Percentiles rank a stretch among this genome's conserved stretches.
These are phyloP conservation scores for Diplodus puntazzo DNA, from an alignment of 2,797 vertebrate species.

Conservation along the genomic window DNA sequence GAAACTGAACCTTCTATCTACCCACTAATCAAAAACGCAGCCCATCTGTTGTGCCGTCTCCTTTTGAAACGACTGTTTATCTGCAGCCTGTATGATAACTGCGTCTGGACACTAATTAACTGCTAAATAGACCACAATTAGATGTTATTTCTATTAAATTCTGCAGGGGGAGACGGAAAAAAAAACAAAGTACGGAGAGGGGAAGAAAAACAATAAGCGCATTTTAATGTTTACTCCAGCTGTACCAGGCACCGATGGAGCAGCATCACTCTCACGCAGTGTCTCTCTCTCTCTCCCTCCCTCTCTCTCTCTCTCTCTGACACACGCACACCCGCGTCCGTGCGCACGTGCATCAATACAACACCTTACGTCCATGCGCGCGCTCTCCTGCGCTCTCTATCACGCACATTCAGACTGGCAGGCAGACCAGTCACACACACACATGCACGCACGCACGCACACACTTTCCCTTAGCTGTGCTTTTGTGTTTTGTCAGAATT, in stretches of 20 bases:
- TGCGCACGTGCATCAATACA: conserved; percentile 71
- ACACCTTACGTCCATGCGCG: conserved; percentile 59
- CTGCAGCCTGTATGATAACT: conserved; percentile 83
- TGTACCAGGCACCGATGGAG: conserved; percentile 61
- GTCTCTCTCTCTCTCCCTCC: conserved; percentile 44
- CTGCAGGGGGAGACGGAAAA: conserved; percentile 19
- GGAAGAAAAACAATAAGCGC: conserved; percentile 58
- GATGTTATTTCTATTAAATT: conserved; percentile 78
- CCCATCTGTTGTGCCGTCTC: conserved; percentile 87
- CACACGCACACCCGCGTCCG: conserved; percentile 55
- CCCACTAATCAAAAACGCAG: conserved; percentile 87
- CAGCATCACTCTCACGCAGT: conserved; percentile 59
- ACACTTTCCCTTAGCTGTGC: conserved; percentile 95
- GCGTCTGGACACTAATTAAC: conserved; percentile 84
- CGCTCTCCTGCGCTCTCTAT: conserved; percentile 55
- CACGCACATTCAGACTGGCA: conserved; percentile 73
- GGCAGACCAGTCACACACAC: conserved; percentile 62
- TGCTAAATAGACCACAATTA: conserved; percentile 81
- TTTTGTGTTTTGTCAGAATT: conserved; percentile 99
- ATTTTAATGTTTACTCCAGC: conserved; percentile 74
- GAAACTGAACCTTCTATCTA: conserved; percentile 86
- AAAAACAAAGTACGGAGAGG: conserved; percentile 49
- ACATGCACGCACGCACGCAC: conserved; percentile 68
- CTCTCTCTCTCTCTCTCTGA: conserved; percentile 38
- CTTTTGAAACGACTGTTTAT: conserved; percentile 85